Base-by-base conservation (phyloP, 1,140 invertebrate species). In the Caenorhabditis brenneri region DNA sequence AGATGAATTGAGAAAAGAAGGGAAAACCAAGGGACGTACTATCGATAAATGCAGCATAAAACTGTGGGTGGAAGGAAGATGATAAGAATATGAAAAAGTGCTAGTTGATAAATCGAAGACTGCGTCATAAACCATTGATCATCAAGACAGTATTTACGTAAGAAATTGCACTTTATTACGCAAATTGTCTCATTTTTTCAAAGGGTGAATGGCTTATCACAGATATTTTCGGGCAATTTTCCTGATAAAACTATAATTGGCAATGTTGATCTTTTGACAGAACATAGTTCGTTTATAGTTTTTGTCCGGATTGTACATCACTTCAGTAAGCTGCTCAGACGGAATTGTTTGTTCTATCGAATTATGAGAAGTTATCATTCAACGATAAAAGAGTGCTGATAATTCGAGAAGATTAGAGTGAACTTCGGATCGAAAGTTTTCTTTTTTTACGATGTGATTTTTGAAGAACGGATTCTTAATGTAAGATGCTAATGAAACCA, bases 81-180 rank as follows among this genome's bases (percentile, higher is more conserved):
- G 36, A 74, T 42, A 27, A 74, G n/a, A 24, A 24, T 7, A 36
- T n/a, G 7, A 74, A 42, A 42, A 31, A 24, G 33, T 74, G 65
- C 27, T 74, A 7, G 33, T n/a, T 46, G 65, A 74, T 74, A 74
- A 74, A 74, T 24, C 36, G 36, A 42, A 33, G 65, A 55, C 29
- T 74, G 65, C 65, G 65, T 74, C 65, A 74, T 36, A 74, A 74
- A 74, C 65, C 65, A 74, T 39, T 74, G 65, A 74, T 74, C 65
- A 74, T 24, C n/a, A 74, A 42, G 36, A 74, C 65, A 33, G 65
- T 42, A 65, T 19, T 31, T 29, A 74, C 65, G 65, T 42, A 74
- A 74, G 12, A 42, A n/a, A 36, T 2, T 65, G 58, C 58, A 39
- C 58, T 65, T 65, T 65, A 33, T 65, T 74, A 74, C 65, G 65